Percentiles rank a stretch among this genome's conserved stretches.
Conservation (phyloP, 1,140 invertebrate genomes). For the Pogonus chalceus region DNA sequence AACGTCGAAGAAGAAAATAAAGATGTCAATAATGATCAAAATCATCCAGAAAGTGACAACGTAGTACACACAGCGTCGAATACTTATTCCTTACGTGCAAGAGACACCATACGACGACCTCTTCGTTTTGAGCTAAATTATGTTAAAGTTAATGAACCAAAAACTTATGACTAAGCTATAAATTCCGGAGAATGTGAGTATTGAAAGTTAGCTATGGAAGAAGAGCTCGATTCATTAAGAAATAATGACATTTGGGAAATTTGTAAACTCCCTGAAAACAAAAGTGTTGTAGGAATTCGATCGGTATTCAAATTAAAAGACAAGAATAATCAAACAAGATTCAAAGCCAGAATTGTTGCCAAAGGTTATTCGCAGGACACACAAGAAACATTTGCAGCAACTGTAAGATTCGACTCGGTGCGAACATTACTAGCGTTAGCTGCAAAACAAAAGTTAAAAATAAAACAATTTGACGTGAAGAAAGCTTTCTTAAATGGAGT, state of each 20-base stretch:
- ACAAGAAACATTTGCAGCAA: constrained; percentile 27
- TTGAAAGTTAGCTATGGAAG: constrained; percentile 24
- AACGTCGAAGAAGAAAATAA: constrained; percentile 14
- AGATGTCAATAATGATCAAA: constrained; percentile 2
- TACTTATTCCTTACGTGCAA: not conserved
- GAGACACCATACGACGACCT: constrained; percentile 6
- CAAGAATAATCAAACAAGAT: constrained; percentile 22
- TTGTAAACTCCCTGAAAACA: constrained; percentile 21
- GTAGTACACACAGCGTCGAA: not conserved
- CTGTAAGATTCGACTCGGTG: constrained; percentile 18
- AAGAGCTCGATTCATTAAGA: constrained; percentile 25
- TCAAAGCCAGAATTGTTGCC: constrained; percentile 37
- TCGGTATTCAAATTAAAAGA: constrained; percentile 34
- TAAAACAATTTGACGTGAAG: constrained; percentile 20
- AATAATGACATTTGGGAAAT: constrained; percentile 27
- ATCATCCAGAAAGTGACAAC: not conserved
- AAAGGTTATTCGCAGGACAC: constrained; percentile 34
- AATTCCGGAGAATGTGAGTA: not conserved
- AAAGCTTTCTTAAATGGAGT: constrained; percentile 19
- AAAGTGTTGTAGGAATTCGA: constrained; percentile 26
- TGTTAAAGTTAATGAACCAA: constrained; percentile 18
- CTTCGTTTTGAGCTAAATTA: constrained; percentile 24
- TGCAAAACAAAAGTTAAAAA: constrained; percentile 8
- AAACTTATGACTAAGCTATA: not conserved
- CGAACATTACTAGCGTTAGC: constrained; percentile 14